These are phyloP conservation scores for Cettia cetti DNA, from an alignment of 2,113 vertebrate genomes.

Conservation along the genomic window DNA sequence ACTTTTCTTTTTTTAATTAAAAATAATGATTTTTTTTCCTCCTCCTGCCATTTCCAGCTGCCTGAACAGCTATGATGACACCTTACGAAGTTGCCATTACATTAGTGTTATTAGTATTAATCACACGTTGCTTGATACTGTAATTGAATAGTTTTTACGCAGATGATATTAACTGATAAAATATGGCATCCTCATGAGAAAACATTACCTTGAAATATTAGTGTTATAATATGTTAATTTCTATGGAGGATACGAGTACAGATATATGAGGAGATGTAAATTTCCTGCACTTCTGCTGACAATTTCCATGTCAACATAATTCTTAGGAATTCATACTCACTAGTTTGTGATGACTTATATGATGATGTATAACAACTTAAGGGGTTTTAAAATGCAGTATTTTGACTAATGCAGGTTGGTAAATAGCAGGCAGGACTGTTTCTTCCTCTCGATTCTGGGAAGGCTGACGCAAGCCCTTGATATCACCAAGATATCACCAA, in stretches of 20 bases:
- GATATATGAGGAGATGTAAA: conserved; percentile 80
- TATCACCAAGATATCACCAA: conserved; percentile 45
- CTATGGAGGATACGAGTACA: conserved; percentile 69
- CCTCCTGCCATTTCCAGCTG: not conserved
- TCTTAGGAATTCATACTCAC: conserved; percentile 76
- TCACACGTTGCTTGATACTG: conserved; percentile 73
- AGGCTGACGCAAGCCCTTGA: conserved; percentile 37
- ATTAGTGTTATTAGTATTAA: conserved; percentile 69
- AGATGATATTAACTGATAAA: conserved; percentile 82
- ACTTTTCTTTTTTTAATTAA: conserved; percentile 20
- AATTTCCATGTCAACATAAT: conserved; percentile 81
- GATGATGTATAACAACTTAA: conserved; percentile 84
- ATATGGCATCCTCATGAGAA: conserved; percentile 79
- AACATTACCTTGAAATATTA: conserved; percentile 87
- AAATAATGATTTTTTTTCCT: conserved; percentile 1
- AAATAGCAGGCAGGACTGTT: conserved; percentile 71
- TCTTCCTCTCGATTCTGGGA: conserved; percentile 60
- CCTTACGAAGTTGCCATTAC: conserved; percentile 47
- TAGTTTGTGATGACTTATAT: conserved; percentile 82
- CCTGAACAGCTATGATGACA: conserved; percentile 1
- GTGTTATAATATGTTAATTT: conserved; percentile 83
- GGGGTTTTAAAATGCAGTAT: conserved; percentile 80
- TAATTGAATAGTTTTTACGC: conserved; percentile 79
- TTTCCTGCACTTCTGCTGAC: conserved; percentile 78
- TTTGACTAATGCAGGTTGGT: conserved; percentile 80